Percentiles rank a stretch among this genome's conserved stretches.
phyloP scores from a whole-genome alignment of 2,113 vertebrate genomes.

The Ceuthmochares aereus region DNA sequence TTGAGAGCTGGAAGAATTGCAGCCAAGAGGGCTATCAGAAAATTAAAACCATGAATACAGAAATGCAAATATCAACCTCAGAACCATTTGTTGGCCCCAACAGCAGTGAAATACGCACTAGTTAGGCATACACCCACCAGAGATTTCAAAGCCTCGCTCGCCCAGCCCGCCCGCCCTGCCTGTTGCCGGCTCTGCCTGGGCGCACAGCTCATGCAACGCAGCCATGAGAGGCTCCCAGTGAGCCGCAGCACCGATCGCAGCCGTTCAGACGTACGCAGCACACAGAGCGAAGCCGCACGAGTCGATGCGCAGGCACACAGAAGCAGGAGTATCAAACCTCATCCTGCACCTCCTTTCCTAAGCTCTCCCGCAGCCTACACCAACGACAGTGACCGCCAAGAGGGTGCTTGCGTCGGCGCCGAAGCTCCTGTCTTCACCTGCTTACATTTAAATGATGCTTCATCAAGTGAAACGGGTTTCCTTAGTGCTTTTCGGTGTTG shows the following conservation, averaged over 20 bases:
- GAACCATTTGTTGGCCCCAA: neutral
- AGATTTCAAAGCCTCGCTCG: neutral
- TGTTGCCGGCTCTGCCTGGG: rapidly evolving
- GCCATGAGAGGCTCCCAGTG: rapidly evolving
- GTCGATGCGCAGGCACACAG: neutral
- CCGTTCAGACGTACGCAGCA: rapidly evolving
- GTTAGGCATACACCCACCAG: neutral
- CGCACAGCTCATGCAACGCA: neutral
- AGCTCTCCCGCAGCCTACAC: neutral
- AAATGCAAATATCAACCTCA: neutral
- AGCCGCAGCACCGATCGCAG: neutral
- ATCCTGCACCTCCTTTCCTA: neutral
- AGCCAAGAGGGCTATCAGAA: neutral
- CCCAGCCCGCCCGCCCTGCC: neutral
- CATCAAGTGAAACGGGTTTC: neutral
- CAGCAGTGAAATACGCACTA: neutral
- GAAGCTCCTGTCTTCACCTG: rapidly evolving
- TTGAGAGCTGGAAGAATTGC: neutral
- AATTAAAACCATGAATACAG: rapidly evolving
- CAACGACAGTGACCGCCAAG: rapidly evolving
- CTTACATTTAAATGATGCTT: neutral
- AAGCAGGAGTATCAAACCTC: neutral
- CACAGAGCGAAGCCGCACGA: neutral
- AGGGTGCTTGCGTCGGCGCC: neutral
- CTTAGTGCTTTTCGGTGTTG: neutral